Evolutionary conservation across 1,140 invertebrate genomes (phyloP).

Genomic region (Dendrolimus punctatus): DNA sequence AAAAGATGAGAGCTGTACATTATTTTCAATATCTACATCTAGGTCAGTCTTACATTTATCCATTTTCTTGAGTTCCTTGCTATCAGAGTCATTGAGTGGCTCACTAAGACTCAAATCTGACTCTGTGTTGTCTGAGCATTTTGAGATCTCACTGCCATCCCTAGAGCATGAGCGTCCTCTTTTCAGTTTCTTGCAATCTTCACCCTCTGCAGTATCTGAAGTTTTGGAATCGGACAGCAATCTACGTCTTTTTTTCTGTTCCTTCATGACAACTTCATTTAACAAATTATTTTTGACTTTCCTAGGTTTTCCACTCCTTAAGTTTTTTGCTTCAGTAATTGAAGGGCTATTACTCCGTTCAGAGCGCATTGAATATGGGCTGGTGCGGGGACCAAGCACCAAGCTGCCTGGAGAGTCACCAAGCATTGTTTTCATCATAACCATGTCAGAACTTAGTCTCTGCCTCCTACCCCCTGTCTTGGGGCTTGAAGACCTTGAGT

Average conservation of each 20-base stretch:
- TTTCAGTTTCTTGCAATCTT: constrained; percentile 70
- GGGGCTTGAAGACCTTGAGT: constrained; percentile 65
- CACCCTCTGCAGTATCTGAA: constrained; percentile 42
- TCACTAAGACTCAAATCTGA: constrained; percentile 76
- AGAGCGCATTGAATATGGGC: constrained; percentile 72
- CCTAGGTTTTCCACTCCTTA: constrained; percentile 77
- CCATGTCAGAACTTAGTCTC: constrained; percentile 61
- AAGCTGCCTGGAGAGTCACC: constrained; percentile 49
- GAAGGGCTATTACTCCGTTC: constrained; percentile 69
- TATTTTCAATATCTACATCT: constrained; percentile 67
- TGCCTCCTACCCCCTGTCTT: constrained; percentile 51
- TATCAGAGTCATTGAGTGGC: constrained; percentile 61
- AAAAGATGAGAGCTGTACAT: constrained; percentile 66
- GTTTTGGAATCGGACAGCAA: constrained; percentile 60
- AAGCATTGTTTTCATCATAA: constrained; percentile 61
- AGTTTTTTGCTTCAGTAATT: constrained; percentile 64
- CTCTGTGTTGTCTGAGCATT: constrained; percentile 73
- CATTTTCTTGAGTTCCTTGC: constrained; percentile 64
- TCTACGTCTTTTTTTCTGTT: constrained; percentile 63
- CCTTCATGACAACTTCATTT: constrained; percentile 65
- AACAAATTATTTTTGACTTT: constrained; percentile 71
- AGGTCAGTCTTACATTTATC: constrained; percentile 67
- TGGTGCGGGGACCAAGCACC: constrained; percentile 56
- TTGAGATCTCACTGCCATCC: constrained; percentile 71
- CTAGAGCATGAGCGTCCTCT: constrained; percentile 74